phyloP scores from a whole-genome alignment of 2,888 invertebrate genomes.

The Germaria angustata region DNA sequence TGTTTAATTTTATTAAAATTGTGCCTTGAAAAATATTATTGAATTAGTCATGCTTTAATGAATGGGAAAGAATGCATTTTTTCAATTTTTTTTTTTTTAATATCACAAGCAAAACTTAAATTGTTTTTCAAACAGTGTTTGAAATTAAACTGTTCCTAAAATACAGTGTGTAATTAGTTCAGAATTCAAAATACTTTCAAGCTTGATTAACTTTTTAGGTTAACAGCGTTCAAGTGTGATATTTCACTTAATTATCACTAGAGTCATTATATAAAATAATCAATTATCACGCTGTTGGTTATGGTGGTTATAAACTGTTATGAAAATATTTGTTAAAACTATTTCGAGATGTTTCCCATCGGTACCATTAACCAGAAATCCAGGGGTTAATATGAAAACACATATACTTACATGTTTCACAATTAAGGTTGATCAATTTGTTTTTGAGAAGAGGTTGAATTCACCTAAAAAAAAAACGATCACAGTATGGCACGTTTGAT shows the following conservation, averaged over 20 bases:
- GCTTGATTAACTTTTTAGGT: conserved; percentile 27
- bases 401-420: too few species aligned
- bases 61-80: conserved; percentile 1
- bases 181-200: conserved; percentile 7
- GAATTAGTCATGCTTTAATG: conserved; percentile 31
- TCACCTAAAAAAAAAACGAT: too few species aligned
- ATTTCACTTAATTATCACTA: conserved; percentile 17
- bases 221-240: conserved; percentile 6
- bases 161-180: not conserved
- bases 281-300: conserved; percentile 9
- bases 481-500: too few species aligned
- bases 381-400: too few species aligned
- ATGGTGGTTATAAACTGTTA: not conserved
- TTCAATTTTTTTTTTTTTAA: not conserved
- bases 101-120: not conserved
- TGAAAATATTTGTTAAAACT: not conserved
- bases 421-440: too few species aligned
- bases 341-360: not conserved
- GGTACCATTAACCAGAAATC: too few species aligned
- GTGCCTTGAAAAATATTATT: not conserved
- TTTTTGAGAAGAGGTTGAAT: too few species aligned
- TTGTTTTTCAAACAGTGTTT: not conserved
- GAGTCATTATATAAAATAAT: not conserved
- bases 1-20: conserved; percentile 23
- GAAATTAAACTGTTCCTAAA: not conserved